Conservation (phyloP, 2,113 vertebrate genomes). For the Eretmochelys imbricata region DNA sequence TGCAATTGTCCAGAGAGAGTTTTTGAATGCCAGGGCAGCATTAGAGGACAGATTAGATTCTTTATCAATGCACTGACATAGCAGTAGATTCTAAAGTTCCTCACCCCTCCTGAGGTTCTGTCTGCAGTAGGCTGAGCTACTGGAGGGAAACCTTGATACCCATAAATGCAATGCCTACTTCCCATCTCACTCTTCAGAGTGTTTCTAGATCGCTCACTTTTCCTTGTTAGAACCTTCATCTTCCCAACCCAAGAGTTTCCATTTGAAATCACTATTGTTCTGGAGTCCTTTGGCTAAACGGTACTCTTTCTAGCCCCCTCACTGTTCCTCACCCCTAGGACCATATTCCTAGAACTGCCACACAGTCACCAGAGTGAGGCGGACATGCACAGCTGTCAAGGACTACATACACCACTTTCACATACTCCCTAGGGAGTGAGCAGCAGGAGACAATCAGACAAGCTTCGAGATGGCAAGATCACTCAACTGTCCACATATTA, state of each 20-base stretch:
- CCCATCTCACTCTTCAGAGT: rapidly evolving
- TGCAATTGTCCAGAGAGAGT: constrained; percentile 26
- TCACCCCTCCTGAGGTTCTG: not conserved
- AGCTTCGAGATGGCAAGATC: not conserved
- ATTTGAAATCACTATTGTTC: not conserved
- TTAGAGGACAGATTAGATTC: not conserved
- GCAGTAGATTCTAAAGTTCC: not conserved
- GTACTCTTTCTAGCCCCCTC: not conserved
- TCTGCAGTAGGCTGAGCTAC: not conserved
- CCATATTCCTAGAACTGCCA: not conserved
- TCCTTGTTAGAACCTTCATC: not conserved
- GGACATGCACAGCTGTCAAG: not conserved
- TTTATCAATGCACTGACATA: not conserved
- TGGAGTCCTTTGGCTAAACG: not conserved
- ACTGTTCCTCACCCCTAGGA: too few relatives aligned
- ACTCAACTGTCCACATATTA: not conserved
- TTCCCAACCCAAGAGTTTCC: not conserved
- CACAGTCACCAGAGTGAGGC: not conserved
- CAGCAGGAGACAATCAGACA: not conserved
- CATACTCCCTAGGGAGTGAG: not conserved
- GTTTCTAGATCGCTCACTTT: not conserved
- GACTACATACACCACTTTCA: not conserved
- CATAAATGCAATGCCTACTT: not conserved
- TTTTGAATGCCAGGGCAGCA: not conserved
- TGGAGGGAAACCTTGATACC: not conserved